A percentile compares a stretch with the other conserved stretches of the same genome.
phyloP scores from a whole-genome alignment of 1,140 invertebrate species.

The Metopolophium dirhodum region DNA sequence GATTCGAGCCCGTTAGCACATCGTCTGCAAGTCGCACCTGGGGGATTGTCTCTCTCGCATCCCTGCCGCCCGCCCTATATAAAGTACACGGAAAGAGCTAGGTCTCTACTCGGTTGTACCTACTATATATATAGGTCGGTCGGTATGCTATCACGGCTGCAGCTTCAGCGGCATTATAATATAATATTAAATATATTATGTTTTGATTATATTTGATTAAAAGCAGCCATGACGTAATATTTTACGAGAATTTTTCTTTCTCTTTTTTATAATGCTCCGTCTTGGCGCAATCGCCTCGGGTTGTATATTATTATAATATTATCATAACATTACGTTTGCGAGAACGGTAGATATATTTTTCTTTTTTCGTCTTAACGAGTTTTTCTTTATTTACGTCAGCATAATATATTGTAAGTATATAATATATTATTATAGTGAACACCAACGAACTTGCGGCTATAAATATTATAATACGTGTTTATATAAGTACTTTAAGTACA shows the following conservation, averaged over 20 bases:
- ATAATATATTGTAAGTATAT: neutral
- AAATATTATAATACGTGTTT: neutral
- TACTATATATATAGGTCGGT: neutral
- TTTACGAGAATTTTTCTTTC: neutral
- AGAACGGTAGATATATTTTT: neutral
- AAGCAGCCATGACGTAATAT: neutral
- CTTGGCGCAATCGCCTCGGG: neutral
- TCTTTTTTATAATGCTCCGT: neutral
- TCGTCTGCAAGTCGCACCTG: neutral
- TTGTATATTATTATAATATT: neutral
- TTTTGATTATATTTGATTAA: neutral
- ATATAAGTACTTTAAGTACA: neutral
- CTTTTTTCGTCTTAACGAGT: neutral
- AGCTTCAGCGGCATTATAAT: neutral
- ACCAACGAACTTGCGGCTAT: neutral
- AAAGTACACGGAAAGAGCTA: neutral
- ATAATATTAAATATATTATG: neutral
- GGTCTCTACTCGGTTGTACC: neutral
- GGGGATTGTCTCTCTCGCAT: neutral
- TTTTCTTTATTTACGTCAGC: neutral
- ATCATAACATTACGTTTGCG: neutral
- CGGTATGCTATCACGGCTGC: neutral
- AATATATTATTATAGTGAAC: neutral
- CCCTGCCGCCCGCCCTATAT: too few relatives aligned
- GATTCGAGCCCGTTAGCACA: neutral